Base-by-base conservation (phyloP, 2,888 invertebrate genomes). In the Parochlus steinenii region DNA sequence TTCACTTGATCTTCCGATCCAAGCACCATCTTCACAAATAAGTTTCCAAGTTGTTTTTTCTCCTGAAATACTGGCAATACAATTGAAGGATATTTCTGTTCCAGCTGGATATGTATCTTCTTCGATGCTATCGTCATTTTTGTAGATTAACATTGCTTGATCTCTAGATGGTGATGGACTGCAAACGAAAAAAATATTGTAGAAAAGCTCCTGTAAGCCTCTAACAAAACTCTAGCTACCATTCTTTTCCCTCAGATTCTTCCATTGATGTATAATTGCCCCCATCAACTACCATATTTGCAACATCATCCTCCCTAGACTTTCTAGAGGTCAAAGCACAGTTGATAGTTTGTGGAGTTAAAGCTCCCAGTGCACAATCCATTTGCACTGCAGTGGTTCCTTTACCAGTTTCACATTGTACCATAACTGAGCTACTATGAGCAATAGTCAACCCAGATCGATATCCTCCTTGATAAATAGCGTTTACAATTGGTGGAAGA, bases 21-120 rank as follows among this genome's bases (percentile, higher is more conserved):
- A 86, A 44, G 69, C 71, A 1, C 85, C 85, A 46, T 83, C 77
- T 50, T 83, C 81, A 47, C 85, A 86, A 37, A 78, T 71, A 16
- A 85, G 74, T 45, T 78, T 77, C 86, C 86, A 86, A 0, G 81
- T 79, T 17, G 75, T 78, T 48, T 76, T 74, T 56, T 82, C 82
- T 0, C 79, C 80, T 62, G 80, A 77, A 27, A 78, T 74, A 42
- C 76, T 77, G 2, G 77, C 76, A 43, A 82, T 80, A 52, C 86
- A 86, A 46, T 78, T 73, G 55, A 83, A 86, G 5, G 76, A 77
- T 33, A 85, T 78, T 57, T 83, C 80, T 0, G 81, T 79, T 1
- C 81, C 80, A 47, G 82, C 80, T 4, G 82, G 77, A 50, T 80
- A 83, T 5, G 68, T 69, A 35, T 71, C 71, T 43, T 74, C 66